These are phyloP conservation scores for Archilochus colubris DNA, from an alignment of 2,113 vertebrate genomes.

Conservation along the genomic window DNA sequence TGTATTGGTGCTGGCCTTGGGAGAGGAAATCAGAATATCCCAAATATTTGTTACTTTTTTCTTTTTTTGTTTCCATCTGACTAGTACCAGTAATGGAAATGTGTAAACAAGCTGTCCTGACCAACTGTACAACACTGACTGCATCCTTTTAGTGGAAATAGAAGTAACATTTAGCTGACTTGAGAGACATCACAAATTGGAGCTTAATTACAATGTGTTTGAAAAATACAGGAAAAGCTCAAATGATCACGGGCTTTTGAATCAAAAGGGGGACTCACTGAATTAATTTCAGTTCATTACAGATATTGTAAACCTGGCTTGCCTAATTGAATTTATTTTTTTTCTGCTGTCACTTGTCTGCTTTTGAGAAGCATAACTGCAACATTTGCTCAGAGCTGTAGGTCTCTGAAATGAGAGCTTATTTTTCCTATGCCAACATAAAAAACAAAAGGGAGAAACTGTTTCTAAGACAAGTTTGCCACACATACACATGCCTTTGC, in stretches of 20 bases:
- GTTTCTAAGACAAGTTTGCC: neutral
- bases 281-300: conserved; percentile 62
- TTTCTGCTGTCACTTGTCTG: conserved; percentile 60
- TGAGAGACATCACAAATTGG: neutral
- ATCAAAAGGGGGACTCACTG: neutral
- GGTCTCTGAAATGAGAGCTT: conserved; percentile 30
- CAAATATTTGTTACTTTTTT: rapidly evolving
- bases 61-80: neutral
- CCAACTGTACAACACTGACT: neutral
- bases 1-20: neutral
- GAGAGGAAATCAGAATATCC: neutral
- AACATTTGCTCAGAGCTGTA: conserved; percentile 55
- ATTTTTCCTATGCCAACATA: conserved; percentile 47
- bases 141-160: neutral
- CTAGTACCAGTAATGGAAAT: neutral
- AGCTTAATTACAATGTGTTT: neutral
- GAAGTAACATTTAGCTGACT: neutral
- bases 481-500: neutral
- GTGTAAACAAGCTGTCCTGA: neutral
- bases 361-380: conserved; percentile 67
- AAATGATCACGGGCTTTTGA: neutral
- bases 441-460: conserved; percentile 16
- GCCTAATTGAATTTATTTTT: conserved; percentile 61
- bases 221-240: neutral
- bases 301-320: conserved; percentile 47